Evolutionary conservation across 2,113 vertebrate genomes (phyloP), one percentile per base, ranked within the genome.

Genomic region (Pterocles gutturalis): DNA sequence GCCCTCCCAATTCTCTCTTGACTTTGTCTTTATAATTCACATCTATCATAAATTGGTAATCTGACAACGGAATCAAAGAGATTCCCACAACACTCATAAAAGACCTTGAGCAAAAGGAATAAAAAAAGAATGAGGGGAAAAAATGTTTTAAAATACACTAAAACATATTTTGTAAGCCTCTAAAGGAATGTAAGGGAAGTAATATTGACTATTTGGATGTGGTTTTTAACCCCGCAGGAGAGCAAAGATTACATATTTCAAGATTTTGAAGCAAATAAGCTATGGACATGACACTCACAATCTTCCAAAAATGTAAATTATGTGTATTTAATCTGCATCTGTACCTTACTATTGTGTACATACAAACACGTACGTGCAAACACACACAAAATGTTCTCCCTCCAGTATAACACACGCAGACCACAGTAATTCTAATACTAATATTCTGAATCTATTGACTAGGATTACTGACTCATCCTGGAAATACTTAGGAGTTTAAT

Each of bases 121-220:
- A n/a, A 64, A 69, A 85, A 53, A 73, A 43, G 6, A 46, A 15
- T 1, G 24, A 4, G 15, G 70, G 31, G 8, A 43, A 43, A 64
- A 25, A 5, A 2, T 76, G 61, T 41, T 96, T 95, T 62, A 95
- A 92, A 70, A 90, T 87, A 67, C 34, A 82, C 64, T 71, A 92
- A 91, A 66, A 45, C 3, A 3, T 66, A 83, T 67, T 92, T 95
- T 92, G 80, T 83, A 87, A 90, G 51, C 46, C 87, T 89, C 87
- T 83, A 83, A 93, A 97, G 83, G 87, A 93, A 94, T 22, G 60
- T 90, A 89, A 91, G 46, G 13, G 55, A 84, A 92, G 54, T 72
- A 90, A 71, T 89, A 95, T 48, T 92, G 91, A 81, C 85, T 84
- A 65, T 86, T 83, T 93, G 85, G 67, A 96, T 71, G 43, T 26